Evolutionary conservation across 2,888 invertebrate species (phyloP).

Genomic region (Mystacides longicornis): DNA sequence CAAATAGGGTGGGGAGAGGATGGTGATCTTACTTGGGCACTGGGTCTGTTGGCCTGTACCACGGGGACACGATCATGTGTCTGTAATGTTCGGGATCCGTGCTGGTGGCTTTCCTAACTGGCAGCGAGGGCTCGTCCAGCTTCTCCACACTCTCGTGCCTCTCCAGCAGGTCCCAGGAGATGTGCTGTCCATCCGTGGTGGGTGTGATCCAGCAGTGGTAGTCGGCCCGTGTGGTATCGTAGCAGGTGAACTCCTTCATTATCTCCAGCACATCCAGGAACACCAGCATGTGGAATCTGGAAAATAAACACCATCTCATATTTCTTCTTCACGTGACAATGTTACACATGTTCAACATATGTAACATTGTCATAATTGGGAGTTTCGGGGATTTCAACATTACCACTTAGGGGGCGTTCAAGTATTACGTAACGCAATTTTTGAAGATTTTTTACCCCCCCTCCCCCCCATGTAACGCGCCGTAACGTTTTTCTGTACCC

Average conservation of each 20-base stretch:
- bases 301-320: too few relatives aligned
- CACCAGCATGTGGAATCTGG: slow-evolving; percentile 65
- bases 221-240: slow-evolving; percentile 49
- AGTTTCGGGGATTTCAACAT: too few relatives aligned
- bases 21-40: not conserved
- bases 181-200: slow-evolving; percentile 32
- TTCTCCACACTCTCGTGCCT: slow-evolving; percentile 41
- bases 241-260: slow-evolving; percentile 54
- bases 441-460: too few relatives aligned
- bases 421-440: too few relatives aligned
- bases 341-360: too few relatives aligned
- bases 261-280: slow-evolving; percentile 63
- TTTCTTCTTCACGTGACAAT: too few relatives aligned
- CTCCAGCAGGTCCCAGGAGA: slow-evolving; percentile 56
- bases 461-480: too few relatives aligned
- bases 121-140: slow-evolving; percentile 36
- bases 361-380: too few relatives aligned
- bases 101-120: slow-evolving; percentile 42
- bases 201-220: slow-evolving; percentile 51
- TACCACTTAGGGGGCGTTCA: too few relatives aligned
- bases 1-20: too few relatives aligned
- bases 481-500: too few relatives aligned
- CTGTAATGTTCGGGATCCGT: slow-evolving; percentile 57
- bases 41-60: slow-evolving; percentile 53
- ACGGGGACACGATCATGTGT: slow-evolving; percentile 75